A percentile compares a stretch with the other conserved stretches of the same genome.
These are phyloP conservation scores for Neofelis nebulosa DNA, from an alignment of 2,113 vertebrate species.

Conservation along the genomic window DNA sequence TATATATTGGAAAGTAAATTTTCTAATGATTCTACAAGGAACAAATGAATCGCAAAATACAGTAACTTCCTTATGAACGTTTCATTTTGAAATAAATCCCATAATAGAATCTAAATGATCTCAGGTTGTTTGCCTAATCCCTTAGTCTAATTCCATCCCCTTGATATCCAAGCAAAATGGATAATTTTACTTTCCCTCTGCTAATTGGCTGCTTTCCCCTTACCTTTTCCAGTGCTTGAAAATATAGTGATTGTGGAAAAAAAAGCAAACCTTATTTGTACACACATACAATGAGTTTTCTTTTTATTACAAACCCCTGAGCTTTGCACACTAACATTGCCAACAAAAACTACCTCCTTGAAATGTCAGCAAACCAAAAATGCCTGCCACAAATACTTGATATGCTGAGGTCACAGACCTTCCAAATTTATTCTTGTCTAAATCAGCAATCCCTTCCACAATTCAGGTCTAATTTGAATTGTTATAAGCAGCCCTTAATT, in stretches of 20 bases:
- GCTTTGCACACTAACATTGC: neutral
- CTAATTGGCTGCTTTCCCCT: conserved; percentile 33
- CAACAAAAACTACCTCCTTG: neutral
- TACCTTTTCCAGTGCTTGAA: conserved; percentile 4
- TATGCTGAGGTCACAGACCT: conserved; percentile 57
- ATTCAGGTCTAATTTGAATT: conserved; percentile 79
- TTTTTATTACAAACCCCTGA: neutral
- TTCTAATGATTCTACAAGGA: conserved; percentile 34
- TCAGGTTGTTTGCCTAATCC: conserved; percentile 3
- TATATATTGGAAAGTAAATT: neutral
- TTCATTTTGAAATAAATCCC: conserved; percentile 46
- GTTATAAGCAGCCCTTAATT: conserved; percentile 78
- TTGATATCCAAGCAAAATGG: conserved; percentile 9
- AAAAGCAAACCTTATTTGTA: conserved; percentile 47
- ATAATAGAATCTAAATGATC: conserved; percentile 38
- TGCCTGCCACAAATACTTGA: conserved; percentile 5
- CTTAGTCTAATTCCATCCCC: conserved; percentile 7
- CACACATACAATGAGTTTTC: neutral
- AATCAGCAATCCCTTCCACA: conserved; percentile 68
- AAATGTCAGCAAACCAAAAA: conserved; percentile 44
- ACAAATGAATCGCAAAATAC: neutral
- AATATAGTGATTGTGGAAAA: neutral
- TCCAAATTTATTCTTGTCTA: conserved; percentile 61
- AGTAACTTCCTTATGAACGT: neutral
- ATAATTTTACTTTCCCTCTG: conserved; percentile 37